phyloP scores from a whole-genome alignment of 2,113 vertebrate genomes.

The Numida meleagris region DNA sequence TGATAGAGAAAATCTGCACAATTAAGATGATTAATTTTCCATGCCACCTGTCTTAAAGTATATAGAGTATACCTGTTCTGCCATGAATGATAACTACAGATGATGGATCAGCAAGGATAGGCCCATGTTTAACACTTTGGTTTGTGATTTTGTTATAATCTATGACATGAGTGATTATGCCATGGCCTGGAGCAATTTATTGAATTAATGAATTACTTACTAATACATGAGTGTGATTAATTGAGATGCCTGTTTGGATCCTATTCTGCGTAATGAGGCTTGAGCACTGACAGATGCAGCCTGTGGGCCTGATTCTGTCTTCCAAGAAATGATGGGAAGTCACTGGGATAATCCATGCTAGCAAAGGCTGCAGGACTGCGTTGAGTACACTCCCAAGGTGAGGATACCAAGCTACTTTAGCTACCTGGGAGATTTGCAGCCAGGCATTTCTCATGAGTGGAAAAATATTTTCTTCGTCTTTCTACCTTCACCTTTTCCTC shows the following conservation, averaged over 20 bases:
- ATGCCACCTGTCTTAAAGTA: slow-evolving; percentile 48
- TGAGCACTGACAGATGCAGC: slow-evolving; percentile 62
- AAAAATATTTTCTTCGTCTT: background rate
- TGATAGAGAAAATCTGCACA: slow-evolving; percentile 63
- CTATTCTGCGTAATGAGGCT: slow-evolving; percentile 64
- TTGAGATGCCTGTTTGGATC: slow-evolving; percentile 68
- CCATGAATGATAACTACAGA: slow-evolving; percentile 58
- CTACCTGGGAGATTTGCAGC: background rate
- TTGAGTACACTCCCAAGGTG: background rate
- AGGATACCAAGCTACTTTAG: background rate
- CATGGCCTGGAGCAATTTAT: slow-evolving; percentile 67
- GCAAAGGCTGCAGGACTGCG: background rate
- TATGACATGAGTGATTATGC: slow-evolving; percentile 73
- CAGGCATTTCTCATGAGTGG: background rate
- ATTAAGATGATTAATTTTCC: slow-evolving; percentile 70
- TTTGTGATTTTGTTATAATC: slow-evolving; percentile 69
- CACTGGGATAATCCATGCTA: background rate
- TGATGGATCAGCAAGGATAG: slow-evolving; percentile 73
- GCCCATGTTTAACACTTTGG: slow-evolving; percentile 66
- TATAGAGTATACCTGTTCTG: slow-evolving; percentile 62
- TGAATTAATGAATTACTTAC: slow-evolving; percentile 78
- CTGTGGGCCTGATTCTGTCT: slow-evolving; percentile 29
- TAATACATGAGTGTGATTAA: slow-evolving; percentile 73
- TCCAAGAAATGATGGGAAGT: background rate
- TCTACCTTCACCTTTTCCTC: background rate